Evolutionary conservation across 1,140 invertebrate species (phyloP).

Genomic region (Temnothorax nylanderi): DNA sequence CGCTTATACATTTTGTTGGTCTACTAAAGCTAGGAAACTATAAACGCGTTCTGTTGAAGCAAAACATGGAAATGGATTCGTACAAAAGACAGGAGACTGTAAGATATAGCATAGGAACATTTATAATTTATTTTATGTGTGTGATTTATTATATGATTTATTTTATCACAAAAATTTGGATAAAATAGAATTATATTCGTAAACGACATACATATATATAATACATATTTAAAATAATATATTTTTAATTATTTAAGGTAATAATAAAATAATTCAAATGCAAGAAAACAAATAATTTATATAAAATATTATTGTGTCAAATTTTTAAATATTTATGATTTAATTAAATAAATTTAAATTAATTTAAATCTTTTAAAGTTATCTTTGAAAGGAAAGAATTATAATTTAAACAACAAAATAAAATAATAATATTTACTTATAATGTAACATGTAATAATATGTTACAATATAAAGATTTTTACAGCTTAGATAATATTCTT

Average conservation of each 20-base stretch:
- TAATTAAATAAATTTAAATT: not conserved
- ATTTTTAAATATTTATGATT: not conserved
- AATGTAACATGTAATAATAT: not conserved
- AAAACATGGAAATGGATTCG: not conserved
- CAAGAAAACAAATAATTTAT: not conserved
- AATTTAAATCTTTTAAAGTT: not conserved
- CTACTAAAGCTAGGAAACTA: not conserved
- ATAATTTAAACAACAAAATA: not conserved
- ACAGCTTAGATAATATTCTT: not conserved
- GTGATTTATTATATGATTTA: not conserved
- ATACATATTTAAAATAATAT: not conserved
- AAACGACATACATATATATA: not conserved
- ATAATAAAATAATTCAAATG: not conserved
- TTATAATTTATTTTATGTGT: conserved; percentile 1
- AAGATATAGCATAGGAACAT: not conserved
- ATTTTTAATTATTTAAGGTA: not conserved
- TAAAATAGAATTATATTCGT: not conserved
- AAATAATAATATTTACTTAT: not conserved
- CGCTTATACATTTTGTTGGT: not conserved
- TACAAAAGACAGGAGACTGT: not conserved
- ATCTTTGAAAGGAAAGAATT: not conserved
- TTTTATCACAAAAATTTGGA: not conserved
- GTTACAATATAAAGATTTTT: not conserved
- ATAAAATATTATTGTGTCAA: not conserved
- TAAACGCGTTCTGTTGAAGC: conserved; percentile 5